Percentiles rank a stretch among this genome's conserved stretches.
Evolutionary conservation across 1,140 invertebrate species (phyloP).

Genomic region (Trichoplusia ni): DNA sequence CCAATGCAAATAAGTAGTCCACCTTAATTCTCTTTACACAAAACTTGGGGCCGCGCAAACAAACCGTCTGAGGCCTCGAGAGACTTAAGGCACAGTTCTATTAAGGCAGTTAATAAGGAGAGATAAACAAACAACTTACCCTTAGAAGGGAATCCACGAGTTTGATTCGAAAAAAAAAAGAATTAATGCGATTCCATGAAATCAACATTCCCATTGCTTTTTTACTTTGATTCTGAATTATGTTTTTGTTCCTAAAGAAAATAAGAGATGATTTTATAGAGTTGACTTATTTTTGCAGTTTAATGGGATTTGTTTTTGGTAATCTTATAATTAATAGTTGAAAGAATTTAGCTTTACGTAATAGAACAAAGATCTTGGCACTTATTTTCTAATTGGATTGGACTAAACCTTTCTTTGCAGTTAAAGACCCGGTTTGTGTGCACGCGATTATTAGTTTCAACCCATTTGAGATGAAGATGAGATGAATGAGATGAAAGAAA

Average conservation of each 20-base stretch:
- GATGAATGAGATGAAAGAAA: too few relatives aligned
- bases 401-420: neutral
- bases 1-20: neutral
- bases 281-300: too few relatives aligned
- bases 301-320: too few relatives aligned
- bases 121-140: conserved; percentile 28
- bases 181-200: conserved; percentile 30
- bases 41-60: conserved; percentile 6
- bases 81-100: conserved; percentile 23
- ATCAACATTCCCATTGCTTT: conserved; percentile 22
- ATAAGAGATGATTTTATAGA: conserved; percentile 4
- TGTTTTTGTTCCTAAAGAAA: conserved; percentile 18
- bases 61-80: neutral
- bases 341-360: neutral
- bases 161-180: conserved; percentile 25
- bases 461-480: too few relatives aligned
- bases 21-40: conserved; percentile 11
- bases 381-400: neutral
- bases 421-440: too few relatives aligned
- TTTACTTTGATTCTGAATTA: conserved; percentile 21
- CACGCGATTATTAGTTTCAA: too few relatives aligned
- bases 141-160: conserved; percentile 2
- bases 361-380: too few relatives aligned
- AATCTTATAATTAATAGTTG: neutral
- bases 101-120: conserved; percentile 36